Evolutionary conservation across 2,113 vertebrate genomes (phyloP), one percentile per base, ranked within the genome.

Genomic region (Datnioides undecimradiatus): DNA sequence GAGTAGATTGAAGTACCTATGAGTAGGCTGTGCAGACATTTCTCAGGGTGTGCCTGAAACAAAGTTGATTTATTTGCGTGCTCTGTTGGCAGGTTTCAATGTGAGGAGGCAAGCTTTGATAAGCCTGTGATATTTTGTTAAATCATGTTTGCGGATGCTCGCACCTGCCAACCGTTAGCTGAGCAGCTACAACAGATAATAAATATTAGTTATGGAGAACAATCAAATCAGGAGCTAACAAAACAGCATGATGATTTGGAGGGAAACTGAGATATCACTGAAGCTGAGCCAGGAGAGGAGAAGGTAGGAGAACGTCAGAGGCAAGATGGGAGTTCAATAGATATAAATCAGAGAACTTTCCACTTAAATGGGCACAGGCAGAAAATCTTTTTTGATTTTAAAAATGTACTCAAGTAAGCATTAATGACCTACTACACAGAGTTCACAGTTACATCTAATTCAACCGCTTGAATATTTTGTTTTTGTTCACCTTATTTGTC

Each of bases 101-200:
- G 52, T 27, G 58, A 70, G 41, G 33, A 52, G 48, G 40, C 52
- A 69, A 38, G 58, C 45, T 83, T 75, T 76, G 41, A 82, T 71
- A 54, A 72, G 31, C 51, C 40, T 55, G 67, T 77, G 59, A 84
- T 69, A 77, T 84, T 81, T 86, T 87, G 49, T 58, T 52, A 63
- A 78, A 76, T 68, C 45, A n/a, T 78, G 58, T 88, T 86, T 89
- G 85, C 16, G 67, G 29, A 82, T 86, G 72, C 72, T 79, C 27
- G 64, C 66, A 89, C 74, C 90, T 87, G 88, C 89, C 83, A 91
- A 73, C 66, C 45, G 31, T 51, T 55, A 83, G 57, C 45, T 76
- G 38, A 66, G 69, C 60, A 79, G 67, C 65, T 67, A 80, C 62
- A 73, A 63, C 57, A 68, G 40, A 76, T 75, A 25, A 80, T 84